Evolutionary conservation across 2,797 vertebrate species (phyloP), one percentile per base, ranked within the genome.

Genomic region (Phrynocephalus forsythii): DNA sequence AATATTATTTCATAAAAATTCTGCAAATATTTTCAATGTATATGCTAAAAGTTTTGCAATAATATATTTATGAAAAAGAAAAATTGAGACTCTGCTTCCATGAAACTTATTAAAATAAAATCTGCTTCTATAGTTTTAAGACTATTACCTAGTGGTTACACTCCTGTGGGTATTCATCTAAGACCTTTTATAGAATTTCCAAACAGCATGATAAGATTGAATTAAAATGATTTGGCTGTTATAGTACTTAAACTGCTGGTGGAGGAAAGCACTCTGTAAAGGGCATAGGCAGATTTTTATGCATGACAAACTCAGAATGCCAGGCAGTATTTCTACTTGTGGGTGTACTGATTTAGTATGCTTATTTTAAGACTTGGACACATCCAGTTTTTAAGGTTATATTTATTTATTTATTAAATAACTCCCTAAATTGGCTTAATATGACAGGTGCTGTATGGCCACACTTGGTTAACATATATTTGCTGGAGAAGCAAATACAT

Each of bases 51-150:
- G 6, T 56, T 8, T 30, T 44, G n/a, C 22, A 48, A 86, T 86
- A 26, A 86, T 86, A 26, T 84, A 26, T 48, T 71, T 30, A 71
- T 30, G 52, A 50, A 30, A 44, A 84, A 87, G 22, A 77, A 38
- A 68, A 68, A 28, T 7, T 20, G 26, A 22, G n/a, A 81, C 20
- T 60, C 52, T 67, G 28, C 75, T 82, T 82, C 30, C 24, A 6
- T 24, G 56, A 30, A 86, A 79, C 11, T 60, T 71, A 26, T 52
- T 85, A 78, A 80, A 50, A 71, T 9, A 72, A 22, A 33, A 20
- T 4, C 10, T 80, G 52, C 13, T 56, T 56, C 52, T 56, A 7
- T 56, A 56, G 52, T 56, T 56, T 56, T 56, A 56, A 56, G 52
- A 56, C 52, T 56, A 56, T 56, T 56, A 56, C 52, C 52, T 11